These are phyloP conservation scores for Clarias laeviceps DNA, from an alignment of 2,797 vertebrate species.

Conservation along the genomic window DNA sequence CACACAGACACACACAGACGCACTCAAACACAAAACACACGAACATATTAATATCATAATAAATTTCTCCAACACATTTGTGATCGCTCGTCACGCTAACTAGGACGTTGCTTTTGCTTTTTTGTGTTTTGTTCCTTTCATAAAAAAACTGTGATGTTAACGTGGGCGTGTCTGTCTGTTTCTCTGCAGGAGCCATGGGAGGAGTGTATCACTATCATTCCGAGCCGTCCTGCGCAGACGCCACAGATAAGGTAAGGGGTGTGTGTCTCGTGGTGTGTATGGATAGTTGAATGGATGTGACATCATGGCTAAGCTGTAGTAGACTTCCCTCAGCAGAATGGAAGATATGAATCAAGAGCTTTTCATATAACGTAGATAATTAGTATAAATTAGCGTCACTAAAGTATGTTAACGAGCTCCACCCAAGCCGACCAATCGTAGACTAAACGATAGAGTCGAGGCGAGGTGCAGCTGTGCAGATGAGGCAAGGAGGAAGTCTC, in stretches of 20 bases:
- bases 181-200: conserved; percentile 82
- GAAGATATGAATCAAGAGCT: background rate
- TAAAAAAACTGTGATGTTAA: background rate
- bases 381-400: too few species aligned
- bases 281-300: too few species aligned
- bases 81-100: background rate
- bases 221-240: conserved; percentile 88
- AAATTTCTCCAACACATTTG: conserved; percentile 30
- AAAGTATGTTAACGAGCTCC: background rate
- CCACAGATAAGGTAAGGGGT: conserved; percentile 88
- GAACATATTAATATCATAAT: conserved; percentile 6
- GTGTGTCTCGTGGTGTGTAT: too few species aligned
- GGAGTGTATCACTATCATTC: conserved; percentile 89
- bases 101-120: background rate
- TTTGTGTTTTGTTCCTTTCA: too few species aligned
- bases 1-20: conserved; percentile 35
- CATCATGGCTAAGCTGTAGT: too few species aligned
- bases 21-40: conserved; percentile 38
- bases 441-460: conserved; percentile 24
- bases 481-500: conserved; percentile 60
- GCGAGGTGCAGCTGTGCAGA: conserved; percentile 72
- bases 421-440: background rate
- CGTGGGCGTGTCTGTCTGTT: background rate
- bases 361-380: background rate
- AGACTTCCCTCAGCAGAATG: background rate